These are phyloP conservation scores for Conger conger DNA, from an alignment of 2,113 vertebrate species.

Conservation along the genomic window DNA sequence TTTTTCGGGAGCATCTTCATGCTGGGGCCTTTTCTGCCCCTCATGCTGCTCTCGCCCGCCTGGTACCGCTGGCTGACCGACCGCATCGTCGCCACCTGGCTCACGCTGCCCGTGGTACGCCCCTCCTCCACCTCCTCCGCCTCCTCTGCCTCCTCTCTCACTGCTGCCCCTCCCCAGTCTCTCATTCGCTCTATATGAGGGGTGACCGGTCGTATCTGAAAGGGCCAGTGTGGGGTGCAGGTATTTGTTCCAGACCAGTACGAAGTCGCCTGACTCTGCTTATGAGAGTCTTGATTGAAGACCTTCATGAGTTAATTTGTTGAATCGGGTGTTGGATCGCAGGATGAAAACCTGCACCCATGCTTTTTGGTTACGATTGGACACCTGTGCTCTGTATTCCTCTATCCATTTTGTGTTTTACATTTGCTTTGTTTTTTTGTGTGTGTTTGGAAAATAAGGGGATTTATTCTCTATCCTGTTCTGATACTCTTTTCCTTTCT, in stretches of 20 bases:
- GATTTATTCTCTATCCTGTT: background rate
- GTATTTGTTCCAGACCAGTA: no score
- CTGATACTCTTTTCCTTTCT: background rate
- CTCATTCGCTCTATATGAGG: no score
- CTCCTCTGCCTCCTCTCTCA: background rate
- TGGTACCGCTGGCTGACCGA: slow-evolving; percentile 97
- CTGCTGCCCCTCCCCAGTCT: no score
- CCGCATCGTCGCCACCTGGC: slow-evolving; percentile 89
- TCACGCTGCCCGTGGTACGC: slow-evolving; percentile 94
- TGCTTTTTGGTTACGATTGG: no score
- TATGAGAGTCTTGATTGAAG: no score
- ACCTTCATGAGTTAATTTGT: no score
- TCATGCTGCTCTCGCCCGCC: slow-evolving; percentile 86
- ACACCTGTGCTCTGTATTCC: background rate
- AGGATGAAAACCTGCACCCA: no score
- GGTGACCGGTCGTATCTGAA: no score
- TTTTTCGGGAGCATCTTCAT: slow-evolving; percentile 95
- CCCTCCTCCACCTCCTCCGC: background rate
- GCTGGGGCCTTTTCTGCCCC: slow-evolving; percentile 85
- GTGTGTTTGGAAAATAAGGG: background rate
- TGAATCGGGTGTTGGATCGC: no score
- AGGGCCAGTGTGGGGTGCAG: no score
- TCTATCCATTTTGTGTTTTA: no score
- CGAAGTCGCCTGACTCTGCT: no score
- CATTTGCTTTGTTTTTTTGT: background rate